These are phyloP conservation scores for Daphoenositta chrysoptera DNA, from an alignment of 2,113 vertebrate species.

Conservation along the genomic window DNA sequence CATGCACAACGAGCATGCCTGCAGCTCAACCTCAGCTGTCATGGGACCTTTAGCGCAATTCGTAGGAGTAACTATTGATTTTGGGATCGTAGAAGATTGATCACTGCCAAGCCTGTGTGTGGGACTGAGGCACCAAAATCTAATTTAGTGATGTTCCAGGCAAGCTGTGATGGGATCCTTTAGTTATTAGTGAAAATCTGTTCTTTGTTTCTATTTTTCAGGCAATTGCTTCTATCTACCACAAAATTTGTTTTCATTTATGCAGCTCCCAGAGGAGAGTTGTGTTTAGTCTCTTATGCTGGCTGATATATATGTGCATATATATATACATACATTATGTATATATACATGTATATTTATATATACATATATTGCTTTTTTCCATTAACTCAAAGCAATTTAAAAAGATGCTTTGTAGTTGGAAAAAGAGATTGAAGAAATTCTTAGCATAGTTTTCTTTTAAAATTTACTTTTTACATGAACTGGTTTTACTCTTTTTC, in stretches of 20 bases:
- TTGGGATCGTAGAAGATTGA: neutral
- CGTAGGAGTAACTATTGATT: neutral
- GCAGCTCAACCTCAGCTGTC: neutral
- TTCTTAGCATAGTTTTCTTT: neutral
- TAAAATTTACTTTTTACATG: neutral
- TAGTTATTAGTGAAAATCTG: neutral
- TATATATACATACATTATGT: too few relatives aligned
- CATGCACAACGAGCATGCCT: neutral
- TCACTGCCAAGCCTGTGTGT: neutral
- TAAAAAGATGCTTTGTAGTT: neutral
- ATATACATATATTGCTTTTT: neutral
- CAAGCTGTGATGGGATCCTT: neutral
- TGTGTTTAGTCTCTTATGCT: neutral
- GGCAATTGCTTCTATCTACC: neutral
- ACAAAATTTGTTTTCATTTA: neutral
- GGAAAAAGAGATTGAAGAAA: neutral
- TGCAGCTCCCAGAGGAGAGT: neutral
- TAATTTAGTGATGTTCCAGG: neutral
- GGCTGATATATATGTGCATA: neutral
- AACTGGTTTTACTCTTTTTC: neutral
- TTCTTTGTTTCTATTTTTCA: neutral
- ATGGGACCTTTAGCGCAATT: neutral
- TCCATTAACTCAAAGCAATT: neutral
- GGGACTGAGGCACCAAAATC: neutral
- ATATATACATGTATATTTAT: fast-evolving